phyloP scores from a whole-genome alignment of 1,140 invertebrate species.

The Periplaneta americana region DNA sequence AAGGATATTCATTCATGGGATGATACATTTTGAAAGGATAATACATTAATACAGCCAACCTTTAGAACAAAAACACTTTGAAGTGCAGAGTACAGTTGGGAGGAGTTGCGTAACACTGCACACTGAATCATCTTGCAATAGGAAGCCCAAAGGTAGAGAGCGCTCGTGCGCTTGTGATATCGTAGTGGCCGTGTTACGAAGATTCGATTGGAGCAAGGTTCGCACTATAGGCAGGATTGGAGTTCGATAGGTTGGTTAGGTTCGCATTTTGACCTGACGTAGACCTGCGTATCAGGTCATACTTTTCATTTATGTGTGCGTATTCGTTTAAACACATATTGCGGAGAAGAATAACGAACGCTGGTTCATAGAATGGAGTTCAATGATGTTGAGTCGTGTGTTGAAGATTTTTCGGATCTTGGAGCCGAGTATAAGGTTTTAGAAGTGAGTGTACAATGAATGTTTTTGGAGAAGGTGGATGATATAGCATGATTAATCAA shows the following conservation, averaged over 20 bases:
- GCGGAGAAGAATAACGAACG: neutral
- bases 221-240: no score
- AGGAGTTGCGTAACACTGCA: no score
- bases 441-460: constrained; percentile 11
- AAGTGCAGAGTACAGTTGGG: no score
- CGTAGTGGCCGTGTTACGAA: neutral
- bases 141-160: neutral
- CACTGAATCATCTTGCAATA: no score
- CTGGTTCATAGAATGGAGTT: constrained; percentile 3
- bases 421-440: constrained; percentile 16
- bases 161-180: neutral
- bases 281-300: neutral
- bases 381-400: constrained; percentile 11
- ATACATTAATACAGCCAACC: no score
- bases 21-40: no score
- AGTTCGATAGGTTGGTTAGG: neutral
- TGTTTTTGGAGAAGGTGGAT: neutral
- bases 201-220: no score
- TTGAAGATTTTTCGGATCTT: constrained; percentile 16
- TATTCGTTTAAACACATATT: neutral
- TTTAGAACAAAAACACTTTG: no score
- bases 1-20: no score
- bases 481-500: neutral
- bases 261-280: neutral
- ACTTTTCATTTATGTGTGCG: neutral